Percentiles rank a stretch among this genome's conserved stretches.
These are phyloP conservation scores for Atherinosoma microstoma DNA, from an alignment of 2,797 vertebrate genomes.

Conservation along the genomic window DNA sequence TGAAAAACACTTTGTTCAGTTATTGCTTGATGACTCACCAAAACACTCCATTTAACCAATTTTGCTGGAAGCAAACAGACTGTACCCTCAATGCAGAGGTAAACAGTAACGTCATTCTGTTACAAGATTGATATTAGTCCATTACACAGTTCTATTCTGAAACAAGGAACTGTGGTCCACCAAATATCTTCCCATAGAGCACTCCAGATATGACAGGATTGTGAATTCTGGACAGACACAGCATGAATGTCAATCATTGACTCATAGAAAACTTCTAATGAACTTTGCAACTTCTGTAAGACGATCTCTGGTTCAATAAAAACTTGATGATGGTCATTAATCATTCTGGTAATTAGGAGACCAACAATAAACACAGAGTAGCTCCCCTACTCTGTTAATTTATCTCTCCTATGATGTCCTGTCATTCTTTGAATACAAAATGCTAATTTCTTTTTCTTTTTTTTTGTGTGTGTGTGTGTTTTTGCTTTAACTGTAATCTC, in stretches of 20 bases:
- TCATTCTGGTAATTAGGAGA: constrained; percentile 63
- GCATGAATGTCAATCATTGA: constrained; percentile 45
- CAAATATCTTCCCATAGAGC: constrained; percentile 4
- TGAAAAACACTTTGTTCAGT: not conserved
- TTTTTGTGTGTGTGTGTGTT: constrained; percentile 8
- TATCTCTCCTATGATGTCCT: constrained; percentile 26
- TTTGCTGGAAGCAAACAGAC: constrained; percentile 37
- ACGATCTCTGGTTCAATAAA: constrained; percentile 44
- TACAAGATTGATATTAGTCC: constrained; percentile 22
- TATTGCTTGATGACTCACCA: constrained; percentile 14
- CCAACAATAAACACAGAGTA: constrained; percentile 52
- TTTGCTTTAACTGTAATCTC: constrained; percentile 13
- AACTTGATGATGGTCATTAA: constrained; percentile 55
- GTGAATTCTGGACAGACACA: constrained; percentile 23
- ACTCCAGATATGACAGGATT: constrained; percentile 5
- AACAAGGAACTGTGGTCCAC: constrained; percentile 18
- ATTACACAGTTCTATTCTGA: constrained; percentile 18
- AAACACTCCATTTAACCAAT: constrained; percentile 21
- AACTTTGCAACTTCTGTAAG: constrained; percentile 42
- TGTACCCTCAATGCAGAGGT: constrained; percentile 15
- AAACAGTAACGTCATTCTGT: constrained; percentile 16
- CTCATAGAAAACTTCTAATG: constrained; percentile 39
- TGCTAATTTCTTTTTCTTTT: constrained; percentile 22
- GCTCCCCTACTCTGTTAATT: constrained; percentile 28
- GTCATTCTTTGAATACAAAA: constrained; percentile 32